Base-by-base conservation (phyloP, 2,113 vertebrate genomes). In the Mobula birostris region DNA sequence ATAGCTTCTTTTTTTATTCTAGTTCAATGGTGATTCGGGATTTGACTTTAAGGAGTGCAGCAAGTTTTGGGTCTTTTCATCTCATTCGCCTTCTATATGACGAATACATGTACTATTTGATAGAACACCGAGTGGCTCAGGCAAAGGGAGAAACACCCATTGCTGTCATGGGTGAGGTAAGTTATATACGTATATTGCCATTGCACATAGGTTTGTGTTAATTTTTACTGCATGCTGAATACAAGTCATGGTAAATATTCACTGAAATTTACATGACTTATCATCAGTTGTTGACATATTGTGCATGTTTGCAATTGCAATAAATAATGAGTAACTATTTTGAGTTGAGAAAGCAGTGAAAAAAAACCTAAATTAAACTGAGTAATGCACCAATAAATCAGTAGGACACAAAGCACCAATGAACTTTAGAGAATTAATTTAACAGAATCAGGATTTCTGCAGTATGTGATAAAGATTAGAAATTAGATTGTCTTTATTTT, bases 11-110 rank as follows among this genome's bases (percentile, higher is more conserved):
- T 94, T 15, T 94, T 76, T 40, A 94, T 61, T 8, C 24, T 87
- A 99, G 98, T 95, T 99, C 98, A 21, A 98, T 99, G 98, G 98
- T 99, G 74, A 99, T 99, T 95, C 96, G 98, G 85, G 98, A 98
- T 95, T 96, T 98, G 96, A 98, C 98, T 94, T 96, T 98, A 95
- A 97, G 98, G 95, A 98, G 98, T 0, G 98, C 98, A 0, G 98
- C 98, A 94, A 98, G 98, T 95, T 98, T 98, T 32, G 98, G 98
- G 92, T 98, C 98, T 72, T 98, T 98, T 95, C 98, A 98, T 95
- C 97, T 98, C 95, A 98, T 98, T 95, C 97, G 98, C 68, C 95
- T 98, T 95, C 96, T 98, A 61, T 98, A 98, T 24, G 98, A 98
- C 0, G 98, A 99, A 95, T 99, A 99, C 95, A 98, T 99, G 98